Evolutionary conservation across 2,888 invertebrate genomes (phyloP).

Genomic region (Leptopilina syphax): DNA sequence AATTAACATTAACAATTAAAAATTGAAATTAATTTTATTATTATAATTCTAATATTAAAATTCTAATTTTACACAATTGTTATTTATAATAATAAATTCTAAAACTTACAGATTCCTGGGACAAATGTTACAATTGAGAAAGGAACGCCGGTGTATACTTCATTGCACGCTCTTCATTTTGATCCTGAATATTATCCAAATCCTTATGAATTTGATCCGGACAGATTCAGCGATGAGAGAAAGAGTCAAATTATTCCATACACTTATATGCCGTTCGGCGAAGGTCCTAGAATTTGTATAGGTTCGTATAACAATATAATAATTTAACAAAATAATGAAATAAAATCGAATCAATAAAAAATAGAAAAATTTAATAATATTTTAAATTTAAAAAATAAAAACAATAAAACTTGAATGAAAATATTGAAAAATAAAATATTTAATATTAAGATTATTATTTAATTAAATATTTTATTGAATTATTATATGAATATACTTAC

Average conservation of each 20-base stretch:
- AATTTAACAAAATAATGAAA: no score
- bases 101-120: slow-evolving; percentile 61
- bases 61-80: no score
- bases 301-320: slow-evolving; percentile 52
- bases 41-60: no score
- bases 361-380: no score
- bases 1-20: no score
- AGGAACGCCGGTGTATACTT: slow-evolving; percentile 63
- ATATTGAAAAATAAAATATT: no score
- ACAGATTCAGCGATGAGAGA: slow-evolving; percentile 66
- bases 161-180: slow-evolving; percentile 62
- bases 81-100: background rate
- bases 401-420: no score
- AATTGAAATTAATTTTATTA: no score
- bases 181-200: slow-evolving; percentile 62
- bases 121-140: slow-evolving; percentile 64
- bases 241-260: slow-evolving; percentile 61
- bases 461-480: no score
- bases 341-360: no score
- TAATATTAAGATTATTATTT: no score
- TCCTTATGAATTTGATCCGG: slow-evolving; percentile 65
- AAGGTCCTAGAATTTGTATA: slow-evolving; percentile 66
- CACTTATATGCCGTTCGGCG: slow-evolving; percentile 68
- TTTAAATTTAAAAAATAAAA: no score
- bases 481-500: background rate